Conservation (phyloP, 2,113 vertebrate species). For the Pandion haliaetus region DNA sequence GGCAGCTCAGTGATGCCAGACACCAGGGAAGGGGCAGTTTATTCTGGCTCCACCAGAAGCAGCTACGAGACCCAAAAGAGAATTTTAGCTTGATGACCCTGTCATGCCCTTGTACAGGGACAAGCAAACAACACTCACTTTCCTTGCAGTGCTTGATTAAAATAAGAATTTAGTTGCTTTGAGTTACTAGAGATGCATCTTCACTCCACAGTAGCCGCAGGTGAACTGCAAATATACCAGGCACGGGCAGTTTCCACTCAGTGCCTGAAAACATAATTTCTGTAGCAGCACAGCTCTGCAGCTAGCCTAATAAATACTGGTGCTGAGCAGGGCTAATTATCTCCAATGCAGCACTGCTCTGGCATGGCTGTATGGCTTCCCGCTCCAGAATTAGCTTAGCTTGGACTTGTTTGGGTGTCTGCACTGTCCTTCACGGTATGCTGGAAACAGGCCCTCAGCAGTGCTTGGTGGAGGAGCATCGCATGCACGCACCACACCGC, state of each 20-base stretch:
- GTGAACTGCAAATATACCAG: neutral
- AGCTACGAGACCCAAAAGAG: neutral
- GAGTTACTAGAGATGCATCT: neutral
- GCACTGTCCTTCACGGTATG: constrained; percentile 27
- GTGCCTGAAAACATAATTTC: neutral
- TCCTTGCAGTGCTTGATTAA: neutral
- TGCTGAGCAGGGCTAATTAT: neutral
- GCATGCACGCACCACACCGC: neutral
- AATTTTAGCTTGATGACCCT: neutral
- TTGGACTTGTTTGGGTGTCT: neutral
- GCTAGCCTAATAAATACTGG: constrained; percentile 23
- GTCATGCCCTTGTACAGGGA: neutral
- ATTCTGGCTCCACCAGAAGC: neutral
- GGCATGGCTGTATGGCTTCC: neutral
- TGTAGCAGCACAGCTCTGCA: constrained; percentile 1
- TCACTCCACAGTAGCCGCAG: neutral
- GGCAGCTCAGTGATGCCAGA: neutral
- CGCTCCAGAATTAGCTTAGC: neutral
- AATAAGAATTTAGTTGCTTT: neutral
- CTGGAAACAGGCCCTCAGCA: neutral
- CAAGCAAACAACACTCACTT: neutral
- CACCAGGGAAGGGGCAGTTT: neutral
- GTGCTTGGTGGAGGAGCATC: neutral
- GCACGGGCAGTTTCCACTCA: neutral
- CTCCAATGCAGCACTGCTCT: constrained; percentile 6